These are phyloP conservation scores for Lampris incognitus DNA, from an alignment of 2,113 vertebrate genomes.

Conservation along the genomic window DNA sequence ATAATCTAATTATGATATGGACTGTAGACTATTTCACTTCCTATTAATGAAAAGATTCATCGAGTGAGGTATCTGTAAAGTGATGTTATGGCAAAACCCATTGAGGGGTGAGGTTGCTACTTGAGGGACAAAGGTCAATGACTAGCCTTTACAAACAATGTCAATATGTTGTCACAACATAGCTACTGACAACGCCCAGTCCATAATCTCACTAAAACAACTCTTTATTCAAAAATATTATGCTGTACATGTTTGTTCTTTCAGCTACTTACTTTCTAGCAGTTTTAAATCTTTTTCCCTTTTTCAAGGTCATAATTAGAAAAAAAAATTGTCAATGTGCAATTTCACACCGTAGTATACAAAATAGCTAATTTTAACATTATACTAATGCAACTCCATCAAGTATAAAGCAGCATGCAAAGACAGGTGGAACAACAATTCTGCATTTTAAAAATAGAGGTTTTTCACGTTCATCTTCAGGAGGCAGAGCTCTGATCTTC, in stretches of 20 bases:
- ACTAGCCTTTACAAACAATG: conserved; percentile 51
- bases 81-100: conserved; percentile 2
- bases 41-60: conserved; percentile 1
- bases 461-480: conserved; percentile 39
- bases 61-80: conserved; percentile 45
- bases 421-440: background rate
- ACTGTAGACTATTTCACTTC: background rate
- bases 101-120: conserved; percentile 41
- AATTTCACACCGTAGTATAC: conserved; percentile 58
- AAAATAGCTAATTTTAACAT: conserved; percentile 73
- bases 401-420: conserved; percentile 46
- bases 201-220: conserved; percentile 45
- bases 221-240: conserved; percentile 66
- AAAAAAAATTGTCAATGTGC: conserved; percentile 62
- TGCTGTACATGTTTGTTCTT: conserved; percentile 61
- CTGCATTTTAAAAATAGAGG: conserved; percentile 34
- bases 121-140: conserved; percentile 45
- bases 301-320: conserved; percentile 28
- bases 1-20: background rate
- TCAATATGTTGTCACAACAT: conserved; percentile 30
- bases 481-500: conserved; percentile 12
- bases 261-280: conserved; percentile 31
- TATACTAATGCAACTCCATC: conserved; percentile 22
- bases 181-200: conserved; percentile 34
- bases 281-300: conserved; percentile 31